Evolutionary conservation across 2,888 invertebrate genomes (phyloP), one percentile per base, ranked within the genome.

Genomic region (Tineola bisselliella): DNA sequence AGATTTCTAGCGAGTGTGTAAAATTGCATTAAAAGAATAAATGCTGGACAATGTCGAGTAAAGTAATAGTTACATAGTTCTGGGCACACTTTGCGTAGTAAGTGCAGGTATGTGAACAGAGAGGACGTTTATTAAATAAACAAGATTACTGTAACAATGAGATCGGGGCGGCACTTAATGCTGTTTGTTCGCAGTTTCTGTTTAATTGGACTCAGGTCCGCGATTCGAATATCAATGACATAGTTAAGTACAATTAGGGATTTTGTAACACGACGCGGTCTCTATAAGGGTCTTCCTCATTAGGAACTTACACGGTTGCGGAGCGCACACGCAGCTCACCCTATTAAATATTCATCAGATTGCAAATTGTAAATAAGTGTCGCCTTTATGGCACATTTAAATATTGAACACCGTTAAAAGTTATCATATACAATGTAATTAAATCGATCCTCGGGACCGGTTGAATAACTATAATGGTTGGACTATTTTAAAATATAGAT

Each of bases 331-430:
- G 43, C 59, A 19, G 44, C 19, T 4, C 44, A 66, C 70, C 71
- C 74, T 74, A 72, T 72, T 81, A 76, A 83, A 80, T 84, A 84
- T 84, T 83, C 79, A 84, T 76, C 72, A 73, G 69, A 68, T 65
- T 70, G 73, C 74, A 76, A 76, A 79, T 77, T 74, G 73, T 76
- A 78, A 77, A 74, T 68, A 68, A 69, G 72, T 74, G 74, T 72
- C 69, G 71, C 73, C 67, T 75, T 74, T 74, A 77, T 72, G 67
- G 70, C 67, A 71, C 67, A 75, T 75, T 74, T 72, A 71, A 74
- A 76, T 70, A 73, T 73, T 66, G 68, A 70, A 31, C 43, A 72
- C 72, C 65, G 72, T 76, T 78, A 76, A 74, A 76, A 77, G 75
- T 73, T 75, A 76, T 76, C 68, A 70, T 58, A 58, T 13, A 78